Evolutionary conservation across 2,113 vertebrate species (phyloP), one percentile per base, ranked within the genome.

Genomic region (Hippopotamus amphibius): DNA sequence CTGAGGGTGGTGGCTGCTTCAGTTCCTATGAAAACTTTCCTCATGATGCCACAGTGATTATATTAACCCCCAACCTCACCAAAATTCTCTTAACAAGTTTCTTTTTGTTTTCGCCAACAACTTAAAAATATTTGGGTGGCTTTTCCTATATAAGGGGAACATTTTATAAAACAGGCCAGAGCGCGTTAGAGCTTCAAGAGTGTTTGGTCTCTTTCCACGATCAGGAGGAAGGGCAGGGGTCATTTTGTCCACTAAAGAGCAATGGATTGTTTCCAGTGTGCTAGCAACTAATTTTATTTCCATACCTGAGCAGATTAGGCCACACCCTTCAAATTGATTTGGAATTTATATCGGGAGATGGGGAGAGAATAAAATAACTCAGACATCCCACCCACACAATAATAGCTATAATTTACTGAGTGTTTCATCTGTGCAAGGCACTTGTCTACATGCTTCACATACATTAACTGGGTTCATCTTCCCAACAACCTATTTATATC

Each of bases 201-300:
- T 59, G 55, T 43, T 55, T 80, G 46, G 63, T 95, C 19, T 85
- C 33, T 63, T 79, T 92, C n/a, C 30, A 77, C 19, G 1, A 28
- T 37, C 21, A 81, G 14, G 57, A 65, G 43, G 68, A 96, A 43
- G 48, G 16, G 1, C 7, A 22, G 28, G 30, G 41, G 41, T 24
- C 50, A 85, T 85, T 83, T 50, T 93, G 43, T 80, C 80, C 68
- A 82, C 55, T 68, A 65, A 50, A 81, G 77, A 81, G 7, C 41
- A 86, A 41, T 59, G 43, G 50, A 28, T 66, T 83, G 13, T 80
- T 71, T 85, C 61, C 66, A 71, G 37, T 43, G 59, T 88, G 48
- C 77, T 89, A 81, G 72, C 91, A 93, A 93, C 68, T 92, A 81
- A 90, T 91, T 96, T 82, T 80, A 74, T 86, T 72, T 30, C 50